Conservation (phyloP, 2,797 vertebrate species). For the Pseudochaenichthys georgianus region DNA sequence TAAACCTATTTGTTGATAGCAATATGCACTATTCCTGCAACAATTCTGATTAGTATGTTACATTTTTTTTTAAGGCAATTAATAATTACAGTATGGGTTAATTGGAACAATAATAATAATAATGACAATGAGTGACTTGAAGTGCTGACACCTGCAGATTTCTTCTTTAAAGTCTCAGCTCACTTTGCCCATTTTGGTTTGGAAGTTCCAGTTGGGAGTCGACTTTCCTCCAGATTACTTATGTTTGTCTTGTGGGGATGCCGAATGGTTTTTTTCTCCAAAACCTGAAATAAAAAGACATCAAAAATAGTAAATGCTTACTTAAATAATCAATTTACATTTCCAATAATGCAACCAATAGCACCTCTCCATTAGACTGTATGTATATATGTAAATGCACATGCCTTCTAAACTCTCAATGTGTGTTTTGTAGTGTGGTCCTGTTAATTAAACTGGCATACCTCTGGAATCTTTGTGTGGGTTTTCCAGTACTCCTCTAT, state of each 20-base stretch:
- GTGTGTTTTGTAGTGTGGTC: too few relatives aligned
- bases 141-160: slow-evolving; percentile 85
- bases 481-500: slow-evolving; percentile 83
- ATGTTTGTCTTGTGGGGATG: slow-evolving; percentile 82
- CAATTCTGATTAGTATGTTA: not conserved
- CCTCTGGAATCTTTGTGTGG: slow-evolving; percentile 74
- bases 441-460: slow-evolving; percentile 31
- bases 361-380: not conserved
- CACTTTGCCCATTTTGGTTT: slow-evolving; percentile 52
- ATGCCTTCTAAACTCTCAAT: not conserved
- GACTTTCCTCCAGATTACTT: slow-evolving; percentile 72
- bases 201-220: slow-evolving; percentile 64
- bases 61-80: too few relatives aligned
- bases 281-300: slow-evolving; percentile 33
- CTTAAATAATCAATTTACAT: not conserved
- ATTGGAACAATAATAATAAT: too few relatives aligned
- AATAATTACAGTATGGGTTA: too few relatives aligned
- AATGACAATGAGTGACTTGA: slow-evolving; percentile 60
- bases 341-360: not conserved
- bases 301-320: not conserved
- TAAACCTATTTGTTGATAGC: not conserved
- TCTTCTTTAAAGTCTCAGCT: slow-evolving; percentile 81
- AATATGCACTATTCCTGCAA: not conserved
- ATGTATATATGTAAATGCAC: not conserved
- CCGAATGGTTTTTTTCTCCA: slow-evolving; percentile 78